These are phyloP conservation scores for Psammodynastes pulverulentus DNA, from an alignment of 2,113 vertebrate species.

Conservation along the genomic window DNA sequence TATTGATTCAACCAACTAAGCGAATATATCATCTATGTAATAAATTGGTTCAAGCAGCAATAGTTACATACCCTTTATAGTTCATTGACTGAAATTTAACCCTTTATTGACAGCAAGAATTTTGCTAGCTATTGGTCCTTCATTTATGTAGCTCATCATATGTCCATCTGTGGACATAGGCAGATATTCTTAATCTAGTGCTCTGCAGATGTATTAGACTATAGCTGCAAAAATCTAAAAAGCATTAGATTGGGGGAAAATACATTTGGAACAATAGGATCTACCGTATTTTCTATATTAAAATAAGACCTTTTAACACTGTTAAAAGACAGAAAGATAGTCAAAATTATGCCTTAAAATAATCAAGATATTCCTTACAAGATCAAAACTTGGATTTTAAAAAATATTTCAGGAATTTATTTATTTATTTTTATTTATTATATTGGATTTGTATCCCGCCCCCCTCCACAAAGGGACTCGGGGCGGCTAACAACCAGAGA, in stretches of 20 bases:
- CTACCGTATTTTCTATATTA: not conserved
- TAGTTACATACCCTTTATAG: not conserved
- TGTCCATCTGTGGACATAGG: not conserved
- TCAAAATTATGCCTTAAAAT: not conserved
- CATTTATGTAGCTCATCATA: too few species aligned
- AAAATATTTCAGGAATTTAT: not conserved
- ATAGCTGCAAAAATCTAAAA: not conserved
- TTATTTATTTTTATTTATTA: too few species aligned
- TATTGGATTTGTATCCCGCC: too few species aligned
- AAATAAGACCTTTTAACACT: not conserved
- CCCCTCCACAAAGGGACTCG: too few species aligned
- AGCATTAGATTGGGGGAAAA: too few species aligned
- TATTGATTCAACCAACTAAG: slow-evolving; percentile 2
- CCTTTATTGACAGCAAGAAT: not conserved
- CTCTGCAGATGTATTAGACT: not conserved
- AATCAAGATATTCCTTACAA: not conserved
- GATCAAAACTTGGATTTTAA: not conserved
- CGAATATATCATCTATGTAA: not conserved
- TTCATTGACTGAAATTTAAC: not conserved
- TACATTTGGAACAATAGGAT: not conserved
- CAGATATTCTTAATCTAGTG: not conserved
- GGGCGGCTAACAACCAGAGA: too few species aligned
- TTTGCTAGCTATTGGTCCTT: not conserved
- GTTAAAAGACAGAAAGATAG: not conserved
- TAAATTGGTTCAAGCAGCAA: not conserved